Evolutionary conservation across 1,140 invertebrate genomes (phyloP).

Genomic region (Ericerus pela): DNA sequence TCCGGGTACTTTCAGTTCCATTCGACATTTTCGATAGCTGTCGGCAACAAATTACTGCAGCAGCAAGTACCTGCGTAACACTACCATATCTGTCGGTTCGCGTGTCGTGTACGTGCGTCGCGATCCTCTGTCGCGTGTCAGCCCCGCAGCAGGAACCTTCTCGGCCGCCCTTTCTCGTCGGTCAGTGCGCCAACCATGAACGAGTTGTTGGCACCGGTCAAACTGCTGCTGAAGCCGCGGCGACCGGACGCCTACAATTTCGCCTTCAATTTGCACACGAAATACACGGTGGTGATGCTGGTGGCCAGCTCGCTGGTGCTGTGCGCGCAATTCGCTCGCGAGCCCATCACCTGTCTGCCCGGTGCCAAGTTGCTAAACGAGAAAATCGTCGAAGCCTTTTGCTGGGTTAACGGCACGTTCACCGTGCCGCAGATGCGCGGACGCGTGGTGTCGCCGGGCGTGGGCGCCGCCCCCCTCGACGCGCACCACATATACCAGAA

Average conservation of each 20-base stretch:
- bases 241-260: not conserved
- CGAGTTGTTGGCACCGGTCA: not conserved
- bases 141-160: no score
- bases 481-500: no score
- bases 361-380: not conserved
- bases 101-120: no score
- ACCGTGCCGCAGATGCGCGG: not conserved
- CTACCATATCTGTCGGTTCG: no score
- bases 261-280: not conserved
- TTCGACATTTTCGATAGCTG: no score
- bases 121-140: no score
- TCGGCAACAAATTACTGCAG: no score
- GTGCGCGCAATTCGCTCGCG: not conserved
- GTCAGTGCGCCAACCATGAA: not conserved
- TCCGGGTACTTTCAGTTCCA: no score
- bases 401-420: not conserved
- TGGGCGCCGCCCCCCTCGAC: not conserved
- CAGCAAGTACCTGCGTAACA: no score
- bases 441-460: not conserved
- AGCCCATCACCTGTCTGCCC: not conserved
- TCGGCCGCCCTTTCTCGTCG: no score
- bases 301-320: not conserved
- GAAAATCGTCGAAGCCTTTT: not conserved
- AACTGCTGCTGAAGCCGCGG: not conserved
- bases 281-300: not conserved